Evolutionary conservation across 2,888 invertebrate species (phyloP).

Genomic region (Spisula subtruncata): DNA sequence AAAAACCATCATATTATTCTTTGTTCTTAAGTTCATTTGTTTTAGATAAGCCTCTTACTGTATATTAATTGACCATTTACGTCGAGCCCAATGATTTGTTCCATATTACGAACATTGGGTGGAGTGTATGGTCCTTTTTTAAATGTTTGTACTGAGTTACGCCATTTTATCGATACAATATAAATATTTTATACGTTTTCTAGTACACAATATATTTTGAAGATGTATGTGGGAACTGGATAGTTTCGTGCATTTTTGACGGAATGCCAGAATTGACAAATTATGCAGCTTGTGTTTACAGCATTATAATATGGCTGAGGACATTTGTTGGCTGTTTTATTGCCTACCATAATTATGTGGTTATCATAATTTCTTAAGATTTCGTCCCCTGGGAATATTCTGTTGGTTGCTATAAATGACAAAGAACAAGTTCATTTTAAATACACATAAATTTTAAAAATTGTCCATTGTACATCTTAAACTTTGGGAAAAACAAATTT

Average conservation of each 20-base stretch:
- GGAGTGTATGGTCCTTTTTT: background rate
- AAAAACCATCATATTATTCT: background rate
- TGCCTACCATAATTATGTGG: background rate
- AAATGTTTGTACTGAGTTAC: background rate
- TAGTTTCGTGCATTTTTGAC: slow-evolving; percentile 5
- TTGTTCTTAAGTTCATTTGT: background rate
- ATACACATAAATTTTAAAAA: too few species aligned
- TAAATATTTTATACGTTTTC: slow-evolving; percentile 5
- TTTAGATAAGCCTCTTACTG: background rate
- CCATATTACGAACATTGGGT: background rate
- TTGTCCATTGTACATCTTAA: background rate
- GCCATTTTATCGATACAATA: background rate
- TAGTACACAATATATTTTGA: background rate
- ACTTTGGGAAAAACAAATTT: background rate
- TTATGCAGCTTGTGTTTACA: background rate
- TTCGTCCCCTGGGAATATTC: slow-evolving; percentile 2
- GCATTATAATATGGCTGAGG: background rate
- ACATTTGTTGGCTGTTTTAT: background rate
- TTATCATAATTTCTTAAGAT: background rate
- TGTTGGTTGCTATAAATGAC: background rate
- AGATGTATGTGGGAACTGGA: background rate
- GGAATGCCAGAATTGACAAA: slow-evolving; percentile 27
- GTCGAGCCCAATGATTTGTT: background rate
- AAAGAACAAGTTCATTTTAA: too few species aligned
- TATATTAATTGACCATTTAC: background rate